Percentiles rank a stretch among this genome's conserved stretches.
phyloP scores from a whole-genome alignment of 1,140 invertebrate species.

The Trypoxylus dichotomus region DNA sequence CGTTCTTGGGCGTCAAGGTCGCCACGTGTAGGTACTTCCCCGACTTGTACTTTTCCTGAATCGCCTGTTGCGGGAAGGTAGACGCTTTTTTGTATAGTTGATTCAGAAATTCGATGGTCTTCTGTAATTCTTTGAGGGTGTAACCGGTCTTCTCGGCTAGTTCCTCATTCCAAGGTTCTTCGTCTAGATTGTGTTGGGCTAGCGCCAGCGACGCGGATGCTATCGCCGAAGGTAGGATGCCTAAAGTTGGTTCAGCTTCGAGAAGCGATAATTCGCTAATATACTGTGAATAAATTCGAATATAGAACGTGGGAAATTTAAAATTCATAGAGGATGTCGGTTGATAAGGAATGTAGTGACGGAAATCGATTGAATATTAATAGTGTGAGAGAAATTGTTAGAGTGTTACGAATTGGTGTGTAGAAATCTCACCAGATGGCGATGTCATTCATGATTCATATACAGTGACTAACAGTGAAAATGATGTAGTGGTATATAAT shows the following conservation, averaged over 20 bases:
- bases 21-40: conserved; percentile 46
- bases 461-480: too few species aligned
- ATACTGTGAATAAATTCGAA: conserved; percentile 62
- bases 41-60: conserved; percentile 55
- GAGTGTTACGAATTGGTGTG: too few species aligned
- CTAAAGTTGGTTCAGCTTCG: conserved; percentile 82
- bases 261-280: conserved; percentile 83
- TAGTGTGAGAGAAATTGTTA: too few species aligned
- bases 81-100: conserved; percentile 69
- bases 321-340: too few species aligned
- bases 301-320: neutral
- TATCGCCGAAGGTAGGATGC: conserved; percentile 81
- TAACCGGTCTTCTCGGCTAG: conserved; percentile 71
- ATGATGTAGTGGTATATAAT: too few species aligned
- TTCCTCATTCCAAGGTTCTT: conserved; percentile 66
- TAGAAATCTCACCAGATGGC: too few species aligned
- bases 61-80: conserved; percentile 74
- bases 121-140: conserved; percentile 66
- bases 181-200: conserved; percentile 72
- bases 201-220: conserved; percentile 80
- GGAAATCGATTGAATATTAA: too few species aligned
- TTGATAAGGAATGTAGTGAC: too few species aligned
- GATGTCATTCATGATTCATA: too few species aligned
- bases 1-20: conserved; percentile 36
- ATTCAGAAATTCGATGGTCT: conserved; percentile 69